Evolutionary conservation across 2,888 invertebrate species (phyloP), one percentile per base, ranked within the genome.

Genomic region (Phymatocera aterrima): DNA sequence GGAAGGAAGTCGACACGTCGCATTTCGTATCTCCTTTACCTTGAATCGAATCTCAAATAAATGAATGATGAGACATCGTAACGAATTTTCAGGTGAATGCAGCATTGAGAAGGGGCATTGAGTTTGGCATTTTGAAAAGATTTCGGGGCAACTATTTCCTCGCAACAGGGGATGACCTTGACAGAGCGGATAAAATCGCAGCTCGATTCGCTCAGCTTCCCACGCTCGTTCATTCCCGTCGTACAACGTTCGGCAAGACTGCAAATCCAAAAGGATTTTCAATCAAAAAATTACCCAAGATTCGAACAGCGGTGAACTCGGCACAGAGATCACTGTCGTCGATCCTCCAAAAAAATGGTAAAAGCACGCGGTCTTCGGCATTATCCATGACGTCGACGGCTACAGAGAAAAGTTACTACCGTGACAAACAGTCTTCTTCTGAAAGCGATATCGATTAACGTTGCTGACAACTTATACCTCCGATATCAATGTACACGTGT

Each of bases 81-180:
- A 34, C 18, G 10, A 34, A n/a, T 77, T 31, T 40, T 18, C 74
- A 88, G 89, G 88, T 88, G 8, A 86, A 85, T 18, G 48, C 86
- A 3, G 86, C 84, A 0, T 74, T 88, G 78, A 83, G 83, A 75
- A 82, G 84, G 3, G 89, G 89, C 0, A 83, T 89, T 3, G 82
- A 88, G 34, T 87, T 86, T 37, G 89, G 89, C 28, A 85, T 89
- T 82, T 78, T 89, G 12, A 80, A 81, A 77, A 85, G 83, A 78
- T 83, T 83, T 74, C 84, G 87, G 0, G 88, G 88, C 1, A 86
- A 87, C 43, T 89, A 88, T 81, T 89, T 84, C 37, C 83, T 89
- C 40, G 85, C 88, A 3, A 83, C 81, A 5, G 84, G 82, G 24
- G 84, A 89, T 77, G 88, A 87, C 77, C 51, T 85, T 74, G 83